phyloP scores from a whole-genome alignment of 2,888 invertebrate species.

The Mesochorus sp. region DNA sequence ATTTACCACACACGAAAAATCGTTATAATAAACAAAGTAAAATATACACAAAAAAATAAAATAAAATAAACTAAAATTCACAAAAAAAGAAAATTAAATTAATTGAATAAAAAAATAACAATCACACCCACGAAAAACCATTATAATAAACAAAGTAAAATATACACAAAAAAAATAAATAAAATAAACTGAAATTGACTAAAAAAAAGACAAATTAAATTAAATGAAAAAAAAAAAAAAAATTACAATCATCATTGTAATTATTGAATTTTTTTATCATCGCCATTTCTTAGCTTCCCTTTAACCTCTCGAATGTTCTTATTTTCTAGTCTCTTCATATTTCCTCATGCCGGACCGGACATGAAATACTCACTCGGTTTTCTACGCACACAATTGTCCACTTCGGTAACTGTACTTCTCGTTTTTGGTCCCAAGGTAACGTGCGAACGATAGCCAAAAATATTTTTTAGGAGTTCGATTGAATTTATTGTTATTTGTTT shows the following conservation, averaged over 20 bases:
- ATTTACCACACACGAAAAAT: neutral
- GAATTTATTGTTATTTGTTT: neutral
- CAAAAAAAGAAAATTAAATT: no score
- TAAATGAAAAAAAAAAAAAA: no score
- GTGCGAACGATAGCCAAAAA: neutral
- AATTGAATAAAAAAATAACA: no score
- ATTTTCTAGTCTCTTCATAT: slow-evolving; percentile 89
- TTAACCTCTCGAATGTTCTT: neutral
- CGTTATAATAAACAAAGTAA: neutral
- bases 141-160: neutral
- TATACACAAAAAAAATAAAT: no score
- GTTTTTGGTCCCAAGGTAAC: slow-evolving; percentile 94
- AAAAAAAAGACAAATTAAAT: no score
- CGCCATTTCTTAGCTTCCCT: neutral
- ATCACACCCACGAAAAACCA: neutral
- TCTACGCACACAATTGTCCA: slow-evolving; percentile 95
- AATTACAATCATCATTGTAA: no score
- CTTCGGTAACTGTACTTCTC: slow-evolving; percentile 92
- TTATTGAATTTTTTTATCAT: neutral
- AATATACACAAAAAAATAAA: no score
- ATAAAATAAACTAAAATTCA: no score
- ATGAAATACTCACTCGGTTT: slow-evolving; percentile 96
- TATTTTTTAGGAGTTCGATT: neutral
- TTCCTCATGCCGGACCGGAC: slow-evolving; percentile 94
- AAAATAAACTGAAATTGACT: no score